phyloP scores from a whole-genome alignment of 2,797 vertebrate species.

The Lithobates sylvaticus region DNA sequence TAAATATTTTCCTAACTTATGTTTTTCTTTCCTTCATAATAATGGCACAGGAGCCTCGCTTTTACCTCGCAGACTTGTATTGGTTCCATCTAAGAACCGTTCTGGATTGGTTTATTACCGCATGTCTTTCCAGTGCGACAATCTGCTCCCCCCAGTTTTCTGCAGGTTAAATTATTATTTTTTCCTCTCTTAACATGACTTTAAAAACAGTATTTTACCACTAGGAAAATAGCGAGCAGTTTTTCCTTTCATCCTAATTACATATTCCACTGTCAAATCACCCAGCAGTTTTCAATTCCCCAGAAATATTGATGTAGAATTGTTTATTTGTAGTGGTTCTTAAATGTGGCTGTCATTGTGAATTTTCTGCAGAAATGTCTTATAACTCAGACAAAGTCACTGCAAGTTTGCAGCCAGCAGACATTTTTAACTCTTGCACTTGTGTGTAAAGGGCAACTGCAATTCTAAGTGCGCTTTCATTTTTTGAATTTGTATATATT shows the following conservation, averaged over 20 bases:
- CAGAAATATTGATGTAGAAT: slow-evolving; percentile 45
- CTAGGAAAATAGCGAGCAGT: slow-evolving; percentile 29
- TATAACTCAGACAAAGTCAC: slow-evolving; percentile 40
- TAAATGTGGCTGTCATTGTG: slow-evolving; percentile 33
- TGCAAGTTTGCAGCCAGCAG: slow-evolving; percentile 25
- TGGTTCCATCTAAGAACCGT: background rate
- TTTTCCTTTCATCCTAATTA: slow-evolving; percentile 49
- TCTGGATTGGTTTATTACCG: background rate
- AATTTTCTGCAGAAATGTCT: slow-evolving; percentile 21
- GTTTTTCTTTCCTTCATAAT: too few species aligned
- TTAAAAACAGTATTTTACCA: slow-evolving; percentile 24
- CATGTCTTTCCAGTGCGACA: background rate
- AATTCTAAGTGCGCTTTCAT: background rate
- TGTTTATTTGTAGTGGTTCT: slow-evolving; percentile 51
- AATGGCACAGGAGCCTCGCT: too few species aligned
- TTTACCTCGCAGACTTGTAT: background rate
- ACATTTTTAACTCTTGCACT: background rate
- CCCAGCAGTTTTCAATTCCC: slow-evolving; percentile 43
- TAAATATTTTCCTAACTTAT: too few species aligned
- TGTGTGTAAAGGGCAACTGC: background rate
- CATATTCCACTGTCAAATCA: slow-evolving; percentile 53
- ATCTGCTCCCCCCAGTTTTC: background rate
- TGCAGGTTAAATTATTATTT: slow-evolving; percentile 27
- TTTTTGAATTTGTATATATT: too few species aligned
- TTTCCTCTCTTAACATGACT: slow-evolving; percentile 6